These are phyloP conservation scores for Uropsilus gracilis DNA, from an alignment of 2,113 vertebrate genomes.

Conservation along the genomic window DNA sequence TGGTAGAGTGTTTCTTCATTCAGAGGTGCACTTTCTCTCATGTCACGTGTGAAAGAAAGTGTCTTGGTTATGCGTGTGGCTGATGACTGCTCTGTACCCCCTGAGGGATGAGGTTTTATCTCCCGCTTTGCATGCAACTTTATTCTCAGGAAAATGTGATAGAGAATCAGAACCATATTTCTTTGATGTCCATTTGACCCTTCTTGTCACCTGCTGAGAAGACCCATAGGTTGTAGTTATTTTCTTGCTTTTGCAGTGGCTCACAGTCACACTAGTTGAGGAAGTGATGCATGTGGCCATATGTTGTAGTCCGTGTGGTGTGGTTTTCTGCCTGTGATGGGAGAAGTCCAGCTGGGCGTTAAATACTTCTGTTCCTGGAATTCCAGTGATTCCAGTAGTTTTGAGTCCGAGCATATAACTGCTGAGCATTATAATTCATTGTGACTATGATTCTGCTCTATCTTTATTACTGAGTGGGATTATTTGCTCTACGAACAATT, in stretches of 20 bases:
- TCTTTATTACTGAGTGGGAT: neutral
- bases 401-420: slow-evolving; percentile 8
- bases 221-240: neutral
- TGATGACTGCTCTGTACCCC: neutral
- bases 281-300: neutral
- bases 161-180: neutral
- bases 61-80: neutral
- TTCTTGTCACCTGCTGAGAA: neutral
- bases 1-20: neutral
- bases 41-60: neutral
- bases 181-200: neutral
- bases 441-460: neutral
- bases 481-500: neutral
- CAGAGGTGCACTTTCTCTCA: slow-evolving; percentile 21
- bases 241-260: neutral
- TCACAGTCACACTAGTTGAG: neutral
- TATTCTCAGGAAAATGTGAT: neutral
- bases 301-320: neutral
- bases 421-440: neutral
- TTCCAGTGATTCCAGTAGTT: neutral
- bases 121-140: slow-evolving; percentile 37
- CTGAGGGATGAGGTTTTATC: neutral
- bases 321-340: neutral
- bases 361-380: neutral
- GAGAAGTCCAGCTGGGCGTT: neutral